Conservation (phyloP, 37 sponge, comb jelly and placozoan species). For the Corticium candelabrum region DNA sequence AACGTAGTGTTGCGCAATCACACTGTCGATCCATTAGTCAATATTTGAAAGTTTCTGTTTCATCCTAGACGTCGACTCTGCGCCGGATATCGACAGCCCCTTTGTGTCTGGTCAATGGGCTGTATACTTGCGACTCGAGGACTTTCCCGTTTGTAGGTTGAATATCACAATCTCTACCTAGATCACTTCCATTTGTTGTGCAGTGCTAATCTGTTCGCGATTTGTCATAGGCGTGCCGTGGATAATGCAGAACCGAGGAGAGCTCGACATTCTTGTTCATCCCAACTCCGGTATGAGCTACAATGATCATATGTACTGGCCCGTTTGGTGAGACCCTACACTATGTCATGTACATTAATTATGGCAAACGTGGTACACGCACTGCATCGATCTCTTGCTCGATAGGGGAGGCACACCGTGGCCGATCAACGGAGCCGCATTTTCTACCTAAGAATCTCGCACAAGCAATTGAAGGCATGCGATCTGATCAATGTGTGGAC, state of each 20-base stretch:
- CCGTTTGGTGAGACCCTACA: background rate
- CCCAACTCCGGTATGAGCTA: conserved; percentile 5
- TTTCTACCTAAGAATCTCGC: conserved; percentile 2
- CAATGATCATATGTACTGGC: background rate
- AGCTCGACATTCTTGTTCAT: background rate
- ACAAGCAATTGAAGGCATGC: too few species aligned
- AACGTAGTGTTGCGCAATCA: too few species aligned
- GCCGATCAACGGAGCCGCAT: background rate
- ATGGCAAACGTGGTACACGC: too few species aligned
- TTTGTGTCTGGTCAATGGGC: background rate
- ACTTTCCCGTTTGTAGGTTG: background rate
- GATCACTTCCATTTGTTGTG: too few species aligned
- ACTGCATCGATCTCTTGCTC: too few species aligned
- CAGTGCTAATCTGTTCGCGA: too few species aligned
- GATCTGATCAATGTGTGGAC: too few species aligned
- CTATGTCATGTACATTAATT: background rate
- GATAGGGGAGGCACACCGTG: background rate
- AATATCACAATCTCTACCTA: background rate
- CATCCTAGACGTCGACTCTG: background rate
- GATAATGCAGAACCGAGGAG: conserved; percentile 6
- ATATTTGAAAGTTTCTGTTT: background rate
- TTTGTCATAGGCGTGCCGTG: background rate
- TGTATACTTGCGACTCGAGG: background rate
- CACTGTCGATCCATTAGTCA: background rate
- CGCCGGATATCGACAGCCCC: background rate